Base-by-base conservation (phyloP, 2,113 vertebrate species). In the Mionectes macconnelli region DNA sequence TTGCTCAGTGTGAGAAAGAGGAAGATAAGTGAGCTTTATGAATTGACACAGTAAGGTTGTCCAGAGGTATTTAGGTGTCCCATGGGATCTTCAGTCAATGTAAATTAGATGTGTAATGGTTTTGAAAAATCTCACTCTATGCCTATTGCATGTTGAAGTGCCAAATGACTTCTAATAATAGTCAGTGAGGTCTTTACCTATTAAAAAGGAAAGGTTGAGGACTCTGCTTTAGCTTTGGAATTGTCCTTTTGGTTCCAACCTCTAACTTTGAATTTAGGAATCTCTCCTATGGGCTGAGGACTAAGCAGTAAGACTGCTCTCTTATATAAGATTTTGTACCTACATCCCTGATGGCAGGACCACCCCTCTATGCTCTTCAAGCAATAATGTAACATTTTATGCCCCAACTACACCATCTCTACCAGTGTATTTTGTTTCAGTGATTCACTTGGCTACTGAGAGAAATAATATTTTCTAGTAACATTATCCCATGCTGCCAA, bases 121-220 rank as follows among this genome's bases (percentile, higher is more conserved):
- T 96, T 88, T 92, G 85, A 95, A 91, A 95, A 94, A 88, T 93
- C 62, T 92, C 70, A 73, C 78, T 85, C 78, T 49, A 25, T 66
- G 70, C 59, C 67, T 62, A 73, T 83, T 90, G 63, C 78, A 80
- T 55, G 53, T 37, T 80, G 75, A 88, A 72, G 50, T 92, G 75
- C 75, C 92, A 90, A 69, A 83, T 85, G 50, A 69, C 53, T 83
- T 93, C 50, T n/a, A 79, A 53, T 62, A 88, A 76, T 21, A 90
- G 49, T 56, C 63, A 60, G 22, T 13, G 55, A 85, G 31, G 37
- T n/a, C 37, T 49, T 37, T 64, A 90, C 7, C 8, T 16, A 24
- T 35, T 30, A 35, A 30, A 79, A 74, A 73, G 7, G 25, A 82
- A 80, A 90, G 70, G 37, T 2, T 63, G 33, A 86, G 64, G 30